Base-by-base conservation (phyloP, 2,113 vertebrate genomes). In the Willisornis vidua region DNA sequence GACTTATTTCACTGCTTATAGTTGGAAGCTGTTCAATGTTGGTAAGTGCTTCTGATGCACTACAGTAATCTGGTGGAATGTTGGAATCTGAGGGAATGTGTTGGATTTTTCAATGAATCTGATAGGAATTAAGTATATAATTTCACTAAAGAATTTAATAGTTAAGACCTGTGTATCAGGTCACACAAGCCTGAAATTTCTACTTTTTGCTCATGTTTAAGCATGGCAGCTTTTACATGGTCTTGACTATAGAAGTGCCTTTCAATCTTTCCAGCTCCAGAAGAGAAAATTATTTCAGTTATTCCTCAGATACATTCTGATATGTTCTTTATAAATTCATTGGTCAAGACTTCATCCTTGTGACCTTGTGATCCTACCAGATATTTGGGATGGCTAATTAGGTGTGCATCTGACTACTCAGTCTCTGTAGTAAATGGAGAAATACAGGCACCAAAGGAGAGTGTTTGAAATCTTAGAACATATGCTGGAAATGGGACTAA, bases 1-100 rank as follows among this genome's bases (percentile, higher is more conserved):
- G 19, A 54, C 2, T 87, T 41, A 48, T 55, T 73, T 63, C 16
- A 66, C 4, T 66, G 11, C 28, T 55, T 45, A 1, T 24, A 10
- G 1, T 31, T 33, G 18, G 14, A 54, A 93, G 81, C 3, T 18
- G 10, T 15, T 35, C 24, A 22, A 3, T 0, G 0, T 12, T 39
- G 7, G 24, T 31, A 9, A 28, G 52, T 11, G 8, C 41, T 89
- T 68, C 74, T 65, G 33, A 76, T 65, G 8, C 10, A 31, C 10
- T 85, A 14, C 7, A 3, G 0, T 12, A 82, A 52, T 52, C 25
- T 7, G 2, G 67, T 72, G 29, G 9, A 66, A 29, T 52, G 51
- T 16, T 26, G 51, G 25, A 28, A 52, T 52, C 51, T 52, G 55
- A n/a, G 55, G 24, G 10, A 71, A 29, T 17, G 13, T 57, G 45